Evolutionary conservation across 2,888 invertebrate species (phyloP), one percentile per base, ranked within the genome.

Genomic region (Stenodera caucasica): DNA sequence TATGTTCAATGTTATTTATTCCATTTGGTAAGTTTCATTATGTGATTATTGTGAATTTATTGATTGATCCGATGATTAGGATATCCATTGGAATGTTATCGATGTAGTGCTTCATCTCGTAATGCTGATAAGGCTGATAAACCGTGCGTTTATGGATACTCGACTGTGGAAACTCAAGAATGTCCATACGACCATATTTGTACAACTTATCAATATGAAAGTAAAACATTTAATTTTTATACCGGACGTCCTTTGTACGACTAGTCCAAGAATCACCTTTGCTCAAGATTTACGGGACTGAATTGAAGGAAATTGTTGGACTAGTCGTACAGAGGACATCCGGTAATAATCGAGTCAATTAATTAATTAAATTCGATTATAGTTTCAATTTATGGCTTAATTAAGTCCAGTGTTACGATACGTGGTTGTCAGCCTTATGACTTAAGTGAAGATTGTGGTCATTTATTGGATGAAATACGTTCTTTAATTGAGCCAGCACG

Each of bases 171-270:
- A 23, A 59, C 57, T n/a, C 57, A 59, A 49, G 54, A 63, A 29
- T 63, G 63, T 49, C 63, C 63, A 14, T 50, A 49, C 14, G 63
- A 63, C 32, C 57, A 63, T 21, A 57, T 63, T 7, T 63, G 63
- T 49, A 51, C 63, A 35, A 63, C 63, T 18, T 63, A 63, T 32
- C 63, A 71, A 64, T 73, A 73, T 63, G 71, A 73, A 65, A 73
- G 73, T 72, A 61, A n/a, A n/a, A n/a, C n/a, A n/a, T n/a, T n/a
- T n/a, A n/a, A n/a, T n/a, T n/a, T n/a, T n/a, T n/a, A n/a, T n/a
- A n/a, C n/a, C n/a, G n/a, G n/a, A n/a, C n/a, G n/a, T n/a, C n/a
- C n/a, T n/a, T n/a, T n/a, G n/a, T n/a, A n/a, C n/a, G n/a, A n/a
- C n/a, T n/a, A n/a, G n/a, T n/a, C n/a, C n/a, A n/a, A n/a, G n/a